Evolutionary conservation across 1,140 invertebrate species (phyloP).

Genomic region (Meloidogyne floridensis): DNA sequence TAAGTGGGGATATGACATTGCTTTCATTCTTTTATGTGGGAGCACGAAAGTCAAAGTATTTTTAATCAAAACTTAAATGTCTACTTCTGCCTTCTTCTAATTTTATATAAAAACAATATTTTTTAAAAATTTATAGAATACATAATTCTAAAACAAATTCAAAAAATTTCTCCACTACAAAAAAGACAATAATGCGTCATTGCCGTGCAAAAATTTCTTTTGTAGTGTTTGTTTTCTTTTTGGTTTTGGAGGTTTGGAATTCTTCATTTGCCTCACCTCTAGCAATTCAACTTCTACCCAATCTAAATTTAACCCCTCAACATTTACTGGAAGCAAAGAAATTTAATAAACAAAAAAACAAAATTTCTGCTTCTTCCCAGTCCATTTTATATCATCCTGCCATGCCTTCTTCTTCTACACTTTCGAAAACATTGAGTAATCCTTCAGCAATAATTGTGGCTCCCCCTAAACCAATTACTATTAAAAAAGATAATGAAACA

Average conservation of each 20-base stretch:
- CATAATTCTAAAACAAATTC: not conserved
- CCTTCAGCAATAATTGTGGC: not conserved
- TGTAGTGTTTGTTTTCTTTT: not conserved
- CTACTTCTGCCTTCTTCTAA: too few species aligned
- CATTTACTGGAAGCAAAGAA: not conserved
- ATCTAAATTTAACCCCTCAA: not conserved
- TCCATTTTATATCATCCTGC: not conserved
- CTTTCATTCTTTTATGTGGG: too few species aligned
- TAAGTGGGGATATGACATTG: too few species aligned
- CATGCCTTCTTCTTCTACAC: not conserved
- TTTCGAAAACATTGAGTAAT: not conserved
- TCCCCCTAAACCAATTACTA: not conserved
- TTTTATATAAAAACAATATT: not conserved
- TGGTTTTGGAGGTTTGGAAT: not conserved
- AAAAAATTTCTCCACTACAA: not conserved
- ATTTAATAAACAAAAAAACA: not conserved
- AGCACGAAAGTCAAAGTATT: too few species aligned
- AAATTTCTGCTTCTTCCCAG: not conserved
- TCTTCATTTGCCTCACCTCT: not conserved
- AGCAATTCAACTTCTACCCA: not conserved
- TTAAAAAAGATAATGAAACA: not conserved
- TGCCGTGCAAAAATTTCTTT: slow-evolving; percentile 2
- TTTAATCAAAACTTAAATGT: too few species aligned
- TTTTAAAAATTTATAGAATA: not conserved
- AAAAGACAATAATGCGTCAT: not conserved